phyloP scores from a whole-genome alignment of 2,797 vertebrate genomes.

The Sylvia borin region DNA sequence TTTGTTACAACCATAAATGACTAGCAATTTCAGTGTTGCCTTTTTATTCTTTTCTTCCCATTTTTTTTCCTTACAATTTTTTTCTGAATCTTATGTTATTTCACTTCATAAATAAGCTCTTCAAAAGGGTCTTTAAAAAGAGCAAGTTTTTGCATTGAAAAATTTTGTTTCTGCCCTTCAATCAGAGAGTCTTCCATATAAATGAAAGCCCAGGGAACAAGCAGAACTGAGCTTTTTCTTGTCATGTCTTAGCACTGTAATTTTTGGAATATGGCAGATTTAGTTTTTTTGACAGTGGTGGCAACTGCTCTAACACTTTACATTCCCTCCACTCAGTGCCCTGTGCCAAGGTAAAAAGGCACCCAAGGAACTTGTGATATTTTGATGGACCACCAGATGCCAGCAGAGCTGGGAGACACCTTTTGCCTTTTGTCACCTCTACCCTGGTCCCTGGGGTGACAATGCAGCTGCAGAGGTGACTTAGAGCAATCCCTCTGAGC shows the following conservation, averaged over 20 bases:
- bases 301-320: not conserved
- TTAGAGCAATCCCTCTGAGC: accelerated
- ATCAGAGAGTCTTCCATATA: not conserved
- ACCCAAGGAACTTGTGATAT: not conserved
- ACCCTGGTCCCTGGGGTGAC: not conserved
- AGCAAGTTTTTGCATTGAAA: not conserved
- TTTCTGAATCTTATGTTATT: not conserved
- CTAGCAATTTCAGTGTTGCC: not conserved
- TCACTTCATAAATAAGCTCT: not conserved
- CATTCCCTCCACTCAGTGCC: not conserved
- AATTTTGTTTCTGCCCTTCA: not conserved
- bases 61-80: not conserved
- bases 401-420: not conserved
- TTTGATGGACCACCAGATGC: not conserved
- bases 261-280: not conserved
- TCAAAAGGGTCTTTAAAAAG: not conserved
- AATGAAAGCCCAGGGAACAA: not conserved
- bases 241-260: not conserved
- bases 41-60: not conserved
- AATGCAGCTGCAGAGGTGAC: not conserved
- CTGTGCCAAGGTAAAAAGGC: not conserved
- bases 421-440: not conserved
- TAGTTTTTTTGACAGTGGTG: not conserved
- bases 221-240: not conserved
- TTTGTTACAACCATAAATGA: not conserved